These are phyloP conservation scores for Micronisus gabar DNA, from an alignment of 2,113 vertebrate genomes.

Conservation along the genomic window DNA sequence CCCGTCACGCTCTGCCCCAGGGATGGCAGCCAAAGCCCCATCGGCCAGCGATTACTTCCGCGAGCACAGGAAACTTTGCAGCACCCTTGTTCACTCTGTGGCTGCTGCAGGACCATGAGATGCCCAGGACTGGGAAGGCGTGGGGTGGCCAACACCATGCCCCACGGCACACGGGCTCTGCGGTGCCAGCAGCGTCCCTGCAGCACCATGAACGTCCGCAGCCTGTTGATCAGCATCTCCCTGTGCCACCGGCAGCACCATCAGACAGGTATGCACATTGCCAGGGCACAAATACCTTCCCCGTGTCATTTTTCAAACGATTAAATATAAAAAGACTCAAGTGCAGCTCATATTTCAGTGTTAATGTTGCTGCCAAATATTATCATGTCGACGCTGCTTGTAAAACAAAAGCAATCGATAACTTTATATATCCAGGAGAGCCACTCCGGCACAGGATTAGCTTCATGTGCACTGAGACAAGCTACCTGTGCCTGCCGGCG, in stretches of 20 bases:
- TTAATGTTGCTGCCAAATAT: constrained; percentile 52
- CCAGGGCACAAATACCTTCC: background rate
- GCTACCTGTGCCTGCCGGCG: accelerated
- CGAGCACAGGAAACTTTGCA: accelerated
- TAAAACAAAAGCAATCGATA: constrained; percentile 3
- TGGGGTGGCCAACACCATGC: accelerated
- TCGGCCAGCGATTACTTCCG: background rate
- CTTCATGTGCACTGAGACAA: accelerated
- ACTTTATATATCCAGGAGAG: background rate
- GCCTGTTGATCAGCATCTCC: background rate
- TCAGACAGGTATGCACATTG: background rate
- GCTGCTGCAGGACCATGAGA: background rate
- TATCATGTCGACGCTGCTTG: background rate
- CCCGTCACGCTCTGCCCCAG: background rate
- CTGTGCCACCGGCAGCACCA: accelerated
- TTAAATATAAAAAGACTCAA: constrained; percentile 20
- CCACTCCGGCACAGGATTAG: background rate
- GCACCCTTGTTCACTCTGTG: accelerated
- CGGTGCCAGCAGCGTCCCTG: accelerated
- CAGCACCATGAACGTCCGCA: accelerated
- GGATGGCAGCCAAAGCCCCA: background rate
- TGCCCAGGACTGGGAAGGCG: accelerated
- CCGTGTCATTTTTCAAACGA: background rate
- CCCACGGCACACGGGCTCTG: accelerated
- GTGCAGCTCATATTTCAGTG: constrained; percentile 33